These are phyloP conservation scores for Eristalis tenax DNA, from an alignment of 2,888 invertebrate species.

Conservation along the genomic window DNA sequence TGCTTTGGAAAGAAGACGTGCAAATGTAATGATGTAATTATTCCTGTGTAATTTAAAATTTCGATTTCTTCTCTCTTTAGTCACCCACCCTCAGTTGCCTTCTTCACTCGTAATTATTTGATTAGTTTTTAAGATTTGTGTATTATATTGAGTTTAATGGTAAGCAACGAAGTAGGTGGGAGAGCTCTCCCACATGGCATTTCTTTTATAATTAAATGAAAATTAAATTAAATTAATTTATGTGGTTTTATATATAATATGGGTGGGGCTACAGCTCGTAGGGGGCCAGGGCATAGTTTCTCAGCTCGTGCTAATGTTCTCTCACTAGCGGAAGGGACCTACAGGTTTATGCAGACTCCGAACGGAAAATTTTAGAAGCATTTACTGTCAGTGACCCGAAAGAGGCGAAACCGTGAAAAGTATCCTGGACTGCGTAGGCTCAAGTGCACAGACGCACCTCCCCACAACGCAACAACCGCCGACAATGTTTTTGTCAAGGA, in stretches of 20 bases:
- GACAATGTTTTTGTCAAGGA: no score
- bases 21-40: not conserved
- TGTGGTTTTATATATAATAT: not conserved
- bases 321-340: no score
- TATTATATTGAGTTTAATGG: constrained; percentile 36
- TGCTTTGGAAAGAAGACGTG: constrained; percentile 28
- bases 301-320: no score
- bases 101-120: constrained; percentile 37
- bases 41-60: constrained; percentile 42
- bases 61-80: constrained; percentile 2
- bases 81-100: not conserved
- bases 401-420: no score
- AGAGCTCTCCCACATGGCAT: constrained; percentile 16
- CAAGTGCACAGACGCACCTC: no score
- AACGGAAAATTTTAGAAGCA: no score
- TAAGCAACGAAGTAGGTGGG: constrained; percentile 30
- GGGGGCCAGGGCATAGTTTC: no score
- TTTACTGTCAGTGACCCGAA: no score
- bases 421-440: no score
- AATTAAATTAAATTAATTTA: constrained; percentile 70
- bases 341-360: no score
- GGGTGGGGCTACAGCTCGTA: no score
- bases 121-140: constrained; percentile 48
- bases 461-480: no score
- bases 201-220: constrained; percentile 50